Percentiles rank a stretch among this genome's conserved stretches.
Evolutionary conservation across 2,113 vertebrate species (phyloP).

Genomic region (Hippocampus guttulatus): DNA sequence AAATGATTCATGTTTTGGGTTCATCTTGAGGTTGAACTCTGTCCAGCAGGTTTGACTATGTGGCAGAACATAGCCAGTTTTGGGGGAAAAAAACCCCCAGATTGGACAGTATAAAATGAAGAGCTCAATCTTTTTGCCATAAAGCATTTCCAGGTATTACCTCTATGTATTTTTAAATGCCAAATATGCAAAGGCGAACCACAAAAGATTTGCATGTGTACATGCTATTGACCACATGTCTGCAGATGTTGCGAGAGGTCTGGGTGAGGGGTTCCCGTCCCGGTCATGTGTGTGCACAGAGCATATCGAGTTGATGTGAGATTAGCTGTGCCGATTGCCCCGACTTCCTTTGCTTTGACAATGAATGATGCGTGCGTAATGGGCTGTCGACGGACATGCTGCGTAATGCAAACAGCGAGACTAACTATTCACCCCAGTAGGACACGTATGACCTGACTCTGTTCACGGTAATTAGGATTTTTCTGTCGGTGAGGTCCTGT

Average conservation of each 20-base stretch:
- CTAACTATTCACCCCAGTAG: constrained; percentile 64
- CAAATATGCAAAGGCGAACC: neutral
- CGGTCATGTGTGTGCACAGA: constrained; percentile 32
- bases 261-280: constrained; percentile 15
- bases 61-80: neutral
- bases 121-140: neutral
- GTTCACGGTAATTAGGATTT: constrained; percentile 58
- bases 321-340: constrained; percentile 17
- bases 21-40: neutral
- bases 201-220: neutral
- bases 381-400: constrained; percentile 68
- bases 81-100: neutral
- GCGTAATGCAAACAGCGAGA: constrained; percentile 66
- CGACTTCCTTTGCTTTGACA: constrained; percentile 47
- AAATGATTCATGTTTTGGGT: neutral
- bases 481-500: constrained; percentile 43
- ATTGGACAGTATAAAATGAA: neutral
- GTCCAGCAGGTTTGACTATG: neutral
- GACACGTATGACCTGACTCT: constrained; percentile 57
- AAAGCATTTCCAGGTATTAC: neutral
- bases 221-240: neutral
- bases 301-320: constrained; percentile 43
- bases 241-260: neutral
- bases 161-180: neutral
- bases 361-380: constrained; percentile 66